These are phyloP conservation scores for Tupaia chinensis DNA, from an alignment of 2,113 vertebrate genomes.

Conservation along the genomic window DNA sequence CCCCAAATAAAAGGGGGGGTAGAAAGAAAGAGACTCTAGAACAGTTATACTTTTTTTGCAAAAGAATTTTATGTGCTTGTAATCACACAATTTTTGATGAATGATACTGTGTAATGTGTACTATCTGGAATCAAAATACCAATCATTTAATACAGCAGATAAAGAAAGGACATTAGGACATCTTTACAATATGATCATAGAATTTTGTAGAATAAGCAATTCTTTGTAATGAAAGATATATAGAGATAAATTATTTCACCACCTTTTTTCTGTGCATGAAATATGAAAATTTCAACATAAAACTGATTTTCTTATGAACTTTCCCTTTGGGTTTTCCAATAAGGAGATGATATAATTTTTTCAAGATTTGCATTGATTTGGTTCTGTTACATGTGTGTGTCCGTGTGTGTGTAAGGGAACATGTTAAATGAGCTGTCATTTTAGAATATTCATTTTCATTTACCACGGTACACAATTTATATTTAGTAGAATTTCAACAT, in stretches of 20 bases:
- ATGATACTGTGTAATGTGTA: slow-evolving; percentile 59
- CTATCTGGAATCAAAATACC: slow-evolving; percentile 72
- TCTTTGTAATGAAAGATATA: slow-evolving; percentile 63
- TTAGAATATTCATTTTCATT: slow-evolving; percentile 80
- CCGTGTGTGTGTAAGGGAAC: slow-evolving; percentile 51
- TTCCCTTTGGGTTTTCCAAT: slow-evolving; percentile 86
- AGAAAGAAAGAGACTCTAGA: not conserved
- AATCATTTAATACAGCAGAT: slow-evolving; percentile 71
- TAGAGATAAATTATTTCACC: slow-evolving; percentile 50
- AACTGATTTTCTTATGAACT: slow-evolving; percentile 81
- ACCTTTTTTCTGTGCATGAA: slow-evolving; percentile 74
- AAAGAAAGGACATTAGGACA: slow-evolving; percentile 73
- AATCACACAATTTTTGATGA: slow-evolving; percentile 70
- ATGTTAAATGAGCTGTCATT: slow-evolving; percentile 75
- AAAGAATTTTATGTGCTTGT: slow-evolving; percentile 41
- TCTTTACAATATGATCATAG: slow-evolving; percentile 66
- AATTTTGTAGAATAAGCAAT: slow-evolving; percentile 73
- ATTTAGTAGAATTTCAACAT: slow-evolving; percentile 74
- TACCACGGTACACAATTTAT: slow-evolving; percentile 66
- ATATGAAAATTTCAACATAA: slow-evolving; percentile 84
- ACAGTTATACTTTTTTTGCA: not conserved
- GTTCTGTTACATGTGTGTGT: slow-evolving; percentile 11
- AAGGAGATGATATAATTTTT: slow-evolving; percentile 84
- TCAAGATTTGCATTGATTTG: slow-evolving; percentile 85
- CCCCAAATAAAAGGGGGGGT: not conserved